Evolutionary conservation across 2,797 vertebrate genomes (phyloP).

Genomic region (Platyrinchus mystaceus): DNA sequence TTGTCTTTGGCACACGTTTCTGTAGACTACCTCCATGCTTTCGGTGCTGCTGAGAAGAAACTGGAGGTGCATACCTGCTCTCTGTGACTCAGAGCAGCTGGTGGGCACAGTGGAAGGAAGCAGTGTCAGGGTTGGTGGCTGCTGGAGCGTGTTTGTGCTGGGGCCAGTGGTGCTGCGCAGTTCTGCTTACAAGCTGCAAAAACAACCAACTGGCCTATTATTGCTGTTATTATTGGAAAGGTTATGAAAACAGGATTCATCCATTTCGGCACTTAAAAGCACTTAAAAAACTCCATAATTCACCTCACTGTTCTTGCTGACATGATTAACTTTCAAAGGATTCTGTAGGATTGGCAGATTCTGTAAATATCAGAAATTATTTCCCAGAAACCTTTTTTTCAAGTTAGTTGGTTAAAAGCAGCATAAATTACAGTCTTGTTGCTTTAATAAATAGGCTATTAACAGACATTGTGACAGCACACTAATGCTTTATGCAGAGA

Average conservation of each 20-base stretch:
- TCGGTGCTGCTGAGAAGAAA: background rate
- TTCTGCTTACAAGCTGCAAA: background rate
- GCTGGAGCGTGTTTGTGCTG: background rate
- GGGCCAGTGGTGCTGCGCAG: accelerated
- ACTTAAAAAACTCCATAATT: background rate
- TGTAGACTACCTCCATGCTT: accelerated
- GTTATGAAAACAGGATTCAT: background rate
- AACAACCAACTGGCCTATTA: background rate
- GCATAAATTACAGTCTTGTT: background rate
- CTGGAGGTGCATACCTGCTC: background rate
- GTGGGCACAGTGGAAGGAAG: background rate
- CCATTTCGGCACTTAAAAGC: background rate
- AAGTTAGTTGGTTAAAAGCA: background rate
- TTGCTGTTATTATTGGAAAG: background rate
- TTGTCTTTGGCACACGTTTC: background rate
- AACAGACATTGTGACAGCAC: background rate
- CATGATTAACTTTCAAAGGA: background rate
- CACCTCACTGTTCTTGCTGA: background rate
- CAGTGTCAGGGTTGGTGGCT: accelerated
- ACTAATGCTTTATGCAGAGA: background rate
- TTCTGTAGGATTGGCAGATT: background rate
- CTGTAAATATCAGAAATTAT: background rate
- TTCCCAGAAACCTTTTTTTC: slow-evolving; percentile 2
- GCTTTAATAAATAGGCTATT: slow-evolving; percentile 2
- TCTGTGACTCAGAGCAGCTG: background rate